Base-by-base conservation (phyloP, 2,888 invertebrate species). In the Hemaris fuciformis region DNA sequence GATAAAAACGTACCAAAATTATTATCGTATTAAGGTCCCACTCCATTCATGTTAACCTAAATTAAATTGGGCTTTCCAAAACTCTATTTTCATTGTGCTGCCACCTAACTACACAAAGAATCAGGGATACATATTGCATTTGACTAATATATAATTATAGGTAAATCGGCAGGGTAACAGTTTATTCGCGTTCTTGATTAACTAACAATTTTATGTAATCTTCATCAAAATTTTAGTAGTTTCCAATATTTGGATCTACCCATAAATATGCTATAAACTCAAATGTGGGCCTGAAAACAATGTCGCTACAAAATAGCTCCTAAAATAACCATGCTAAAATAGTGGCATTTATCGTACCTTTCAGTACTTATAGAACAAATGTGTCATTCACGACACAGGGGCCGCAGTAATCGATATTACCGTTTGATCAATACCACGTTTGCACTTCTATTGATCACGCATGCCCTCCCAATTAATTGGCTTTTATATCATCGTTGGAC, bases 341-440 rank as follows among this genome's bases (percentile, higher is more conserved):
- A 59, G 31, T 27, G 20, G 59, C 31, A 43, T 45, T 13, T 41
- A 43, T 45, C 13, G 59, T n/a, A 38, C n/a, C 13, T 22, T 46
- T 34, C 46, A 31, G 31, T 34, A 25, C 20, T 38, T n/a, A 46
- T 59, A 45, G 46, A 59, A 46, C 22, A 46, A 45, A 34, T 46
- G 34, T 59, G 41, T 57, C 23, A 57, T 41, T 57, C 45, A 59
- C 43, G n/a, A 43, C 41, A 58, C 58, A 10, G 42, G 25, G 59
- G 31, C 45, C 34, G 46, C n/a, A 46, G 46, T 46, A 62, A 68
- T 66, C 65, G 62, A 68, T 66, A 68, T 53, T 18, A 67, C 7
- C 15, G 70, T 72, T 75, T 75, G 72, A 74, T 75, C 73, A 69
- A 74, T 75, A 75, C 64, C 8, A 10, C 66, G 67, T 70, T 69